Evolutionary conservation across 1,140 invertebrate species (phyloP).

Genomic region (Archivesica marissinica): DNA sequence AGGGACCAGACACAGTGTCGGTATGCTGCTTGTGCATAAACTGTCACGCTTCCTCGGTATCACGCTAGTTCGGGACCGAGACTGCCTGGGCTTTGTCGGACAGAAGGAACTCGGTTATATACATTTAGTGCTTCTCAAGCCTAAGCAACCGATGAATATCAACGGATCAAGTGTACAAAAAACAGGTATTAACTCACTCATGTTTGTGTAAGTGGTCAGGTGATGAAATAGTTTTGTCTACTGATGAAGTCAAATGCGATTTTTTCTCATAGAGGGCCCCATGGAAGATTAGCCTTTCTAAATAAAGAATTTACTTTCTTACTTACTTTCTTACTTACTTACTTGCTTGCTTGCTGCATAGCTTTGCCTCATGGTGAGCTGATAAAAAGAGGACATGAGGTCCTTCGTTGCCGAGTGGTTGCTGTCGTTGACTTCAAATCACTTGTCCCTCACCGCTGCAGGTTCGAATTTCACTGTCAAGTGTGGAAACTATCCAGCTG

Average conservation of each 20-base stretch:
- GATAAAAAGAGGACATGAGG: background rate
- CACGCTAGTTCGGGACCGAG: constrained; percentile 40
- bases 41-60: constrained; percentile 42
- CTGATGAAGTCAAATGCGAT: background rate
- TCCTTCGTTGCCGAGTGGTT: no score
- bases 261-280: background rate
- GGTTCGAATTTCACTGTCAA: no score
- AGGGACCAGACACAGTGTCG: constrained; percentile 67
- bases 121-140: constrained; percentile 63
- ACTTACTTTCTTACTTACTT: background rate
- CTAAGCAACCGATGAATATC: constrained; percentile 69
- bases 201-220: background rate
- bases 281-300: no score
- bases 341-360: background rate
- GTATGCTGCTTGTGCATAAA: constrained; percentile 64
- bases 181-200: constrained; percentile 55
- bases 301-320: no score
- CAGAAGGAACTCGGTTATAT: constrained; percentile 20
- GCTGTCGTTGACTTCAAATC: no score
- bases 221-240: background rate
- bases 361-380: background rate
- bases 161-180: constrained; percentile 68
- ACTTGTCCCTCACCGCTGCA: no score
- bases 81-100: constrained; percentile 55
- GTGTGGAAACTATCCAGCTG: no score